Base-by-base conservation (phyloP, 1,140 invertebrate genomes). In the Pogonognathellus flavescens region DNA sequence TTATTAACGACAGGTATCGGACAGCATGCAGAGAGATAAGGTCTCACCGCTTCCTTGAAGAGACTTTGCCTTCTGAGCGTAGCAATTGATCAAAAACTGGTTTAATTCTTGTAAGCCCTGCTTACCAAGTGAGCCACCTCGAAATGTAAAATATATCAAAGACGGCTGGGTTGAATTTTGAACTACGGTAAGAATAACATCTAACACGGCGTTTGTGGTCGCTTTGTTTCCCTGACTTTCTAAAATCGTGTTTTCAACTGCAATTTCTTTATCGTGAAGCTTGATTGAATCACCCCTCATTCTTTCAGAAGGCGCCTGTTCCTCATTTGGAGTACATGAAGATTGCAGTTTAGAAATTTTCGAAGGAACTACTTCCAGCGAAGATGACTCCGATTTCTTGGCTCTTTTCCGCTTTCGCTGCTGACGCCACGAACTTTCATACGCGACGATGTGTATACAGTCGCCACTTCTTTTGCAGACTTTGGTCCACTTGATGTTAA, bases 381-480 rank as follows among this genome's bases (percentile, higher is more conserved):
- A 8, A n/a, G 31, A 8, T 7, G n/a, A n/a, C 16, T 0, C 16
- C 18, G 16, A 7, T 49, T 11, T 5, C 14, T 76, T 76, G 5
- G 14, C 31, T 50, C 70, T 16, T 16, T 31, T 20, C 3, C 57
- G 82, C n/a, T 83, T 41, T 20, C 60, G 11, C 13, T 83, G 82
- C 14, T 60, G 18, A 8, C 20, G 22, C 53, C 57, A 83, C 14
- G 31, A 52, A 83, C 62, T 83, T 62, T 52, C 41, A n/a, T 59
- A 52, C 5, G 20, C 49, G 5, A 52, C 41, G 7, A 66, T 41
- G 25, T 62, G 57, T 8, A 25, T 31, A 0, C 18, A 18, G 16
- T 31, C 8, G 1, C 53, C 22, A 49, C 16, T 10, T 41, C 1
- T 13, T 14, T n/a, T 14, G 1, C 49, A n/a, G 5, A 76, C 16